Evolutionary conservation across 1,140 invertebrate genomes (phyloP), one percentile per base, ranked within the genome.

Genomic region (Camponotus vicinus): DNA sequence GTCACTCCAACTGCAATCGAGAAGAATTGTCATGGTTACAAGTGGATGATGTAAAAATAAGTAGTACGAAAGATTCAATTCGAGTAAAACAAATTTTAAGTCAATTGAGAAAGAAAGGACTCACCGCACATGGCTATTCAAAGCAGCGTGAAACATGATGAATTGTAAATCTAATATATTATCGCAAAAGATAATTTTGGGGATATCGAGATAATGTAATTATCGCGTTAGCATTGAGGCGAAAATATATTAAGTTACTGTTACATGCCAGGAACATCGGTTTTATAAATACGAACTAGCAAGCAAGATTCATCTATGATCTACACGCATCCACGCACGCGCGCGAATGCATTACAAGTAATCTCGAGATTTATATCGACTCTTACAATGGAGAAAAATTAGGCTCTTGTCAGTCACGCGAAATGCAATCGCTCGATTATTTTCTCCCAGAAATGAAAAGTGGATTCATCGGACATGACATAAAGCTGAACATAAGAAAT

Each of bases 101-200:
- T 83, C 37, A 6, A 73, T 52, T 15, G 37, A 49, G 32, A n/a
- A 27, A 40, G 45, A 73, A 6, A 71, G 13, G 18, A 90, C 94
- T 95, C 90, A 95, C 95, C 95, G 92, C 92, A 88, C 92, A 93
- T 32, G 94, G 92, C 95, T 95, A 92, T 92, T 91, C 89, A 94
- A 91, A 32, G 95, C 94, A 95, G 95, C 95, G 93, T 95, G 95
- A 94, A 95, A 95, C 92, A 95, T 94, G 88, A 83, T 92, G 77
- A 92, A 93, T 93, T 79, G 91, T 94, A 63, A 94, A 95, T 93
- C 91, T 73, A 93, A 94, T 95, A 94, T 88, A 87, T 91, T 90
- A 89, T 91, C 85, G 90, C 80, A 91, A 82, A 75, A 71, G 71
- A 61, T 49, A 49, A 13, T 49, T 49, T 82, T 61, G 42, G 9